Base-by-base conservation (phyloP, 2,113 vertebrate genomes). In the Tychaedon coryphoeus region DNA sequence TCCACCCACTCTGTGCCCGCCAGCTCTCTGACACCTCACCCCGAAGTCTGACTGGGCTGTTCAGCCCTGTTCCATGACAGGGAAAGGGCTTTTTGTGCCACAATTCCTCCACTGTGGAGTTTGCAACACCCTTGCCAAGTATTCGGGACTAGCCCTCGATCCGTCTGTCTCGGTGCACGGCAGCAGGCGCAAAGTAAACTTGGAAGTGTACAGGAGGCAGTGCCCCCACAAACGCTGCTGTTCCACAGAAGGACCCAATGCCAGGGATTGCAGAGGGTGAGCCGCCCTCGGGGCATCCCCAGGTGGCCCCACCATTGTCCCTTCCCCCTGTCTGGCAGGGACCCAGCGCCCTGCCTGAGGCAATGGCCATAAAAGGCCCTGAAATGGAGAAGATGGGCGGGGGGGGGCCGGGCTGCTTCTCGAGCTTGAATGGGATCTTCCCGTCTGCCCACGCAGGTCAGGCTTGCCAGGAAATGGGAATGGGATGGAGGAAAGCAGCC, bases 331-430 rank as follows among this genome's bases (percentile, higher is more conserved):
- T 54, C 84, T 92, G 81, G 66, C 48, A 65, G 50, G 56, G 62
- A 92, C 42, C 12, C 2, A 2, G 42, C 1, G 2, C 47, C 26
- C 36, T 83, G 78, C 60, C 0, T 1, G 40, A 95, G 86, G 71
- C 2, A 8, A 96, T 97, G 85, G 91, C 96, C 95, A 95, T 97
- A 97, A 96, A 97, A 97, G 97, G 97, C 75, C 71, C 70, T 95
- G 75, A 94, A 96, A 92, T 29, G 42, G 71, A 94, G 72, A 43
- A 91, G 61, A 38, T 3, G n/a, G 69, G 54, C 1, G 29, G 78
- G 56, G 78, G 56, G 33, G 33, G 71, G 34, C 3, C 0, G 12
- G 70, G 62, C 85, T 85, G 53, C n/a, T 85, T 22, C 61, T 92
- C 6, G 0, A 54, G 48, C 36, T 34, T 4, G 5, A 77, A 60